Percentiles rank a stretch among this genome's conserved stretches.
Evolutionary conservation across 2,888 invertebrate species (phyloP).

Genomic region (Scaptomyza parva): DNA sequence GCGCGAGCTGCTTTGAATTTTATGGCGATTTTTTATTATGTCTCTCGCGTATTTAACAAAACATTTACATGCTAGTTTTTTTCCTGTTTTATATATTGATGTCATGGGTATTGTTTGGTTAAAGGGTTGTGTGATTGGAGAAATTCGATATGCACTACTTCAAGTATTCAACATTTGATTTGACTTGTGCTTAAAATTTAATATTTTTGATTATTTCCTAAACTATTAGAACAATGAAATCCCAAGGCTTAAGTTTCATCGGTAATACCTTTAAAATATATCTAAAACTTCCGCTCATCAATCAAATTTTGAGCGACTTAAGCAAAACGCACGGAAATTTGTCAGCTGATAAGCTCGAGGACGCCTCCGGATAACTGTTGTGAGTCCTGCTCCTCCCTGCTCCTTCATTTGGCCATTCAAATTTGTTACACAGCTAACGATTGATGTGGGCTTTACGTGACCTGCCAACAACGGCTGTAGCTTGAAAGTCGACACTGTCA

Average conservation of each 20-base stretch:
- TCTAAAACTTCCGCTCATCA: slow-evolving; percentile 63
- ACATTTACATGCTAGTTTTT: slow-evolving; percentile 72
- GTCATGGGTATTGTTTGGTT: slow-evolving; percentile 21
- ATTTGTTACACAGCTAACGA: slow-evolving; percentile 54
- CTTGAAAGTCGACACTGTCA: slow-evolving; percentile 22
- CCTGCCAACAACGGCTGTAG: slow-evolving; percentile 58
- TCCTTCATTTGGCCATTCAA: slow-evolving; percentile 34
- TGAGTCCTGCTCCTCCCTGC: slow-evolving; percentile 2
- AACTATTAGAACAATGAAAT: slow-evolving; percentile 18
- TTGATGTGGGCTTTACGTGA: slow-evolving; percentile 82
- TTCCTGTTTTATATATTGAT: slow-evolving; percentile 29
- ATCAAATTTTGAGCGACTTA: slow-evolving; percentile 68
- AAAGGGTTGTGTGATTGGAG: slow-evolving; percentile 34
- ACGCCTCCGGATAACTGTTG: slow-evolving; percentile 29
- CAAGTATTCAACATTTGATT: background rate
- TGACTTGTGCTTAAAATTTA: background rate
- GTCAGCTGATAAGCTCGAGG: slow-evolving; percentile 71
- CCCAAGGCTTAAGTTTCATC: slow-evolving; percentile 24
- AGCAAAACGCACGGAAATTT: slow-evolving; percentile 55
- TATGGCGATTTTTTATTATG: slow-evolving; percentile 67
- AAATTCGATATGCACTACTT: slow-evolving; percentile 31
- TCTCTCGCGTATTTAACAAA: slow-evolving; percentile 63
- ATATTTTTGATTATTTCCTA: background rate
- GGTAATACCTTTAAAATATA: slow-evolving; percentile 27
- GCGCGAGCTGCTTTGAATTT: slow-evolving; percentile 60